These are phyloP conservation scores for Leguminivora glycinivorella DNA, from an alignment of 1,140 invertebrate species.

Conservation along the genomic window DNA sequence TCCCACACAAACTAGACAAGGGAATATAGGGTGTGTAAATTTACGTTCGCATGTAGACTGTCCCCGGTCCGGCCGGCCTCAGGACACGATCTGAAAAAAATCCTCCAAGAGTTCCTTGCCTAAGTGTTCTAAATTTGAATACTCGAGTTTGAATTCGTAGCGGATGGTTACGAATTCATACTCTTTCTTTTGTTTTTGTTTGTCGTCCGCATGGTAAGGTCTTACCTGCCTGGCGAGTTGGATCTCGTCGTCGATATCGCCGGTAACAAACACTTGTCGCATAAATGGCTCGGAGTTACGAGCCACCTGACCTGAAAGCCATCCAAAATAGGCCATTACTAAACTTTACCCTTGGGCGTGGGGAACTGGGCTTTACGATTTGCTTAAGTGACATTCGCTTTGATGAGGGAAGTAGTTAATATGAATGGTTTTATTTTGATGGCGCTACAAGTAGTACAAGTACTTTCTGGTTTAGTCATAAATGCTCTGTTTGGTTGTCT, in stretches of 20 bases:
- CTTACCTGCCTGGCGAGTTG: constrained; percentile 82
- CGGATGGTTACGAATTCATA: constrained; percentile 66
- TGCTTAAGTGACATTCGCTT: neutral
- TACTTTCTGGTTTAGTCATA: neutral
- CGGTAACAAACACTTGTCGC: constrained; percentile 94
- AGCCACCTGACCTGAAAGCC: constrained; percentile 86
- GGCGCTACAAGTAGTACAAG: neutral
- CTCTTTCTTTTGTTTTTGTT: constrained; percentile 38
- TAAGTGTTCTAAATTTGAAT: constrained; percentile 37
- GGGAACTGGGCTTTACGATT: neutral
- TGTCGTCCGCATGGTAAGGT: constrained; percentile 30
- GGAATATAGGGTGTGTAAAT: constrained; percentile 51
- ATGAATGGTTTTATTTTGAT: neutral
- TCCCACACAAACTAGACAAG: constrained; percentile 35
- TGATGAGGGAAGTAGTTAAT: constrained; percentile 20
- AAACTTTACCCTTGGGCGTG: constrained; percentile 32
- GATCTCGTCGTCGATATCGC: constrained; percentile 81
- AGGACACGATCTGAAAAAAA: constrained; percentile 71
- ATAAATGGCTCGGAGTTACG: constrained; percentile 96
- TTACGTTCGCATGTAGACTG: constrained; percentile 61
- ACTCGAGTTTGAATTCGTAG: constrained; percentile 66
- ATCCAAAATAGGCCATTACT: constrained; percentile 66
- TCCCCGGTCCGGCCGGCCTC: constrained; percentile 46
- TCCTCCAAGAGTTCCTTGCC: constrained; percentile 61
- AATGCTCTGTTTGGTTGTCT: neutral